Conservation (phyloP, 2,113 vertebrate genomes). For the Nannobrachium achirus region DNA sequence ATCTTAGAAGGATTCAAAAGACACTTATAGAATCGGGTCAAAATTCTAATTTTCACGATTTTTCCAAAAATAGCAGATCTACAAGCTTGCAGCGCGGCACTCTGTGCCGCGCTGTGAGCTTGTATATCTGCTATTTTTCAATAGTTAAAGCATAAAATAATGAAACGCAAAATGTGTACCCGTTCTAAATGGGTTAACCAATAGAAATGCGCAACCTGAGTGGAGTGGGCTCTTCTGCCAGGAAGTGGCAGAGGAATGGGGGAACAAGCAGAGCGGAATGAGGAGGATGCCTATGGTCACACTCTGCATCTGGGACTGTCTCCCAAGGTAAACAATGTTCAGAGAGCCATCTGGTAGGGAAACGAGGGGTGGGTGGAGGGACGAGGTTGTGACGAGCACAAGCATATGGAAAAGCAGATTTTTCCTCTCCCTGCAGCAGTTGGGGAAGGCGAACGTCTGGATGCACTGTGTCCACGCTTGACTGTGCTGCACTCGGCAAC, state of each 20-base stretch:
- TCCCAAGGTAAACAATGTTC: constrained; percentile 98
- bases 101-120: no score
- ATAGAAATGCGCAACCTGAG: constrained; percentile 23
- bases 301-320: constrained; percentile 90
- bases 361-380: constrained; percentile 84
- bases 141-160: no score
- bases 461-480: constrained; percentile 90
- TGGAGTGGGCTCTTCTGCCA: constrained; percentile 42
- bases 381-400: constrained; percentile 87
- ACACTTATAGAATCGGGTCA: no score
- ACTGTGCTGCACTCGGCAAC: constrained; percentile 91
- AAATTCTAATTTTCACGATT: no score
- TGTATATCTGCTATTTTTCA: no score
- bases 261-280: constrained; percentile 61
- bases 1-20: no score
- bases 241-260: constrained; percentile 61
- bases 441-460: constrained; percentile 90
- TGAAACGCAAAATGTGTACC: no score
- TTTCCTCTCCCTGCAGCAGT: constrained; percentile 95
- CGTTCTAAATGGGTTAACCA: no score
- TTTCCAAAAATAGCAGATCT: no score
- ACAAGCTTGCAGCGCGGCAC: no score
- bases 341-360: constrained; percentile 95
- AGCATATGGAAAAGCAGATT: constrained; percentile 99
- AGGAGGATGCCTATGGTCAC: constrained; percentile 76